Percentiles rank a stretch among this genome's conserved stretches.
These are phyloP conservation scores for Odocoileus hemionus DNA, from an alignment of 2,113 vertebrate genomes.

Conservation along the genomic window DNA sequence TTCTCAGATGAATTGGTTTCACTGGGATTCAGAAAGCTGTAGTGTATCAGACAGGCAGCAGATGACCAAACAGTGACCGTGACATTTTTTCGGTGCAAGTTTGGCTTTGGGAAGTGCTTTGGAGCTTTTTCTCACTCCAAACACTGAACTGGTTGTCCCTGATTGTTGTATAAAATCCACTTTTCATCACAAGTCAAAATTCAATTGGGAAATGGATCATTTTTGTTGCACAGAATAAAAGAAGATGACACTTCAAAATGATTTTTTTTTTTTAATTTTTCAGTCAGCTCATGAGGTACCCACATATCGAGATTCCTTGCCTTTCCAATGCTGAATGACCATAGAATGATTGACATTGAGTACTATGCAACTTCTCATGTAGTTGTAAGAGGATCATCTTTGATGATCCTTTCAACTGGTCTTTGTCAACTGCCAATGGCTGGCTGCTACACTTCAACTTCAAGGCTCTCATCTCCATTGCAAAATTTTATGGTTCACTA, in stretches of 20 bases:
- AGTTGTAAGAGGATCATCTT: neutral
- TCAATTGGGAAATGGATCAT: neutral
- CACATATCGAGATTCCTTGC: neutral
- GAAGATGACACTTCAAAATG: neutral
- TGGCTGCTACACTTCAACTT: neutral
- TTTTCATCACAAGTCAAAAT: neutral
- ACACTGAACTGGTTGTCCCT: neutral
- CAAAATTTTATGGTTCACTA: neutral
- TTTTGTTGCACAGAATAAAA: neutral
- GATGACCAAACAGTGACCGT: neutral
- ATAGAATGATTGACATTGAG: neutral
- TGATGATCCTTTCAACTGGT: neutral
- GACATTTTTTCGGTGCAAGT: neutral
- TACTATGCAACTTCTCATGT: neutral
- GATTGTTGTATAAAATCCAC: neutral
- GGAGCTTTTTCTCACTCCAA: neutral
- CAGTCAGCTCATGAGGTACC: neutral
- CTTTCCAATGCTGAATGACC: neutral
- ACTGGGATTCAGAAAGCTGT: neutral
- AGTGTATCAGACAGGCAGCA: neutral
- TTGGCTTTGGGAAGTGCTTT: neutral
- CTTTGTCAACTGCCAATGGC: neutral
- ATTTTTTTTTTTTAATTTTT: neutral
- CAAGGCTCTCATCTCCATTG: neutral
- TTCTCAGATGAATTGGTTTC: neutral